These are phyloP conservation scores for Dromococcyx pavoninus DNA, from an alignment of 2,797 vertebrate genomes.

Conservation along the genomic window DNA sequence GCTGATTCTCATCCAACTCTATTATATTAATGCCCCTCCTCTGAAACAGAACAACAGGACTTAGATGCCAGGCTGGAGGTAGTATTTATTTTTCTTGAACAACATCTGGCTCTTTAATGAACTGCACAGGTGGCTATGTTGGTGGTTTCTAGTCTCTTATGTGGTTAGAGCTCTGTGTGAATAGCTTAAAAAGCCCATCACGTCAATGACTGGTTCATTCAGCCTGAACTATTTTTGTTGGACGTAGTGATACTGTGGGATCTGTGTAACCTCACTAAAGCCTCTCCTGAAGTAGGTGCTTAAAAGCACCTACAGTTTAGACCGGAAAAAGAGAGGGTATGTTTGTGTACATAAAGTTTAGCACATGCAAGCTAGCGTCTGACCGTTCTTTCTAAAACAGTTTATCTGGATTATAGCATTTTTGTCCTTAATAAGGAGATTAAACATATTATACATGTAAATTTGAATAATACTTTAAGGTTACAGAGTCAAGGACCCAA, in stretches of 20 bases:
- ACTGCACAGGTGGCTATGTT: slow-evolving; percentile 10
- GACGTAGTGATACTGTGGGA: slow-evolving; percentile 34
- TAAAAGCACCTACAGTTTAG: slow-evolving; percentile 25
- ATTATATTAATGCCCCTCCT: background rate
- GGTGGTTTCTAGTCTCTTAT: slow-evolving; percentile 44
- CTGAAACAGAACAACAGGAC: background rate
- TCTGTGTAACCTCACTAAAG: slow-evolving; percentile 51
- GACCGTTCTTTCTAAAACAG: background rate
- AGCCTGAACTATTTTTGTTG: slow-evolving; percentile 54
- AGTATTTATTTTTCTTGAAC: slow-evolving; percentile 21
- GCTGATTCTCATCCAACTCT: background rate
- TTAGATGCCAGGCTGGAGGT: background rate
- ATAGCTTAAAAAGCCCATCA: slow-evolving; percentile 42
- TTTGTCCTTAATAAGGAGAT: background rate
- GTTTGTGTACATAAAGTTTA: slow-evolving; percentile 30
- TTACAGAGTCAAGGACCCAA: background rate
- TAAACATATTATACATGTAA: background rate
- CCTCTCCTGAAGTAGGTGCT: slow-evolving; percentile 57
- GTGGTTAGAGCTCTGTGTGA: slow-evolving; percentile 51
- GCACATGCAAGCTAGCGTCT: background rate
- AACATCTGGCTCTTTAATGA: slow-evolving; percentile 27
- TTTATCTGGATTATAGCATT: background rate
- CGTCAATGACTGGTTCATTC: slow-evolving; percentile 52
- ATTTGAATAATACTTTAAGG: background rate
- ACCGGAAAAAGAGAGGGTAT: background rate